Evolutionary conservation across 2,888 invertebrate species (phyloP), one percentile per base, ranked within the genome.

Genomic region (Sphaerolaimus hirsutus): DNA sequence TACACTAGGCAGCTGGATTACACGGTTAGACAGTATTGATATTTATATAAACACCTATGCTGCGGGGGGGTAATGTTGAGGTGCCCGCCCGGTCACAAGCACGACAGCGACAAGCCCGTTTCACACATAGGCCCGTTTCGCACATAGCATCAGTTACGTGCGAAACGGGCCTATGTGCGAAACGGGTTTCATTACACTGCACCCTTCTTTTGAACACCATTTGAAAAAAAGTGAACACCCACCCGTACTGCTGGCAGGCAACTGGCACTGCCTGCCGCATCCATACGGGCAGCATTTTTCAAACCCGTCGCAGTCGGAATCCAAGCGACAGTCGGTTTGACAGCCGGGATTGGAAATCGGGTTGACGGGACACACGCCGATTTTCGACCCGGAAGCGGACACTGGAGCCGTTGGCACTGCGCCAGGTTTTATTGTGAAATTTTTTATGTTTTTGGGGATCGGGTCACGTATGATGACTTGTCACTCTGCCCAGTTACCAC

Each of bases 261-360:
- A 44, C 23, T 49, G 51, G 32, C 55, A 55, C 14, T 44, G 24
- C 17, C 47, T 46, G 1, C 55, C 56, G 44, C 55, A 55, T 2
- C 56, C 56, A 27, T 47, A 52, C n/a, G 47, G 40, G 41, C 55
- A 55, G 42, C 55, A 55, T 27, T 49, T 50, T n/a, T 51, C 44
- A 40, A 53, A 52, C n/a, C 49, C 49, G 23, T 24, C 36, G 40
- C 55, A 55, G 32, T 55, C 56, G 14, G 32, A 40, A 46, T 56
- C 54, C 2, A 25, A 24, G 17, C 45, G 37, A 46, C 55, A 55
- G 19, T 55, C 51, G 10, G 35, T 46, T 7, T 46, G 47, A 37
- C 55, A 55, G 21, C 54, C 55, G 7, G 55, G 51, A 43, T 53
- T 54, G 1, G 45, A 46, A 17, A 49, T 38, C 19, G 47, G 48